phyloP scores from a whole-genome alignment of 2,888 invertebrate genomes.

The Congeria kusceri region DNA sequence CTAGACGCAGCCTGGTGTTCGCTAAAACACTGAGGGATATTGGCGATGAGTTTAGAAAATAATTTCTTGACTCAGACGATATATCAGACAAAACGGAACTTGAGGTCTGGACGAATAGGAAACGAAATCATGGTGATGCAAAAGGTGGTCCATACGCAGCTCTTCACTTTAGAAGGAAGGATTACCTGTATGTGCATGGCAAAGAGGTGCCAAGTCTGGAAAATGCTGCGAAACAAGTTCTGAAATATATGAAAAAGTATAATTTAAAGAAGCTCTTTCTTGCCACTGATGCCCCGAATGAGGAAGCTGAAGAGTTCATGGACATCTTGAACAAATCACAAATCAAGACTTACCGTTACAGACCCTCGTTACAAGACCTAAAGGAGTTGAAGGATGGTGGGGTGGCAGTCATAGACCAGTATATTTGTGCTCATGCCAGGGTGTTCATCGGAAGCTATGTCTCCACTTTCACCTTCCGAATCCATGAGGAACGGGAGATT shows the following conservation, averaged over 20 bases:
- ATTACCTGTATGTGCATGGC: constrained; percentile 92
- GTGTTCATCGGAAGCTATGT: constrained; percentile 96
- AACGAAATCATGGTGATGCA: constrained; percentile 83
- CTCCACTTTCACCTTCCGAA: constrained; percentile 98
- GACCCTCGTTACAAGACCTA: constrained; percentile 74
- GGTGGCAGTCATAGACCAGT: constrained; percentile 96
- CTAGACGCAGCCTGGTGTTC: constrained; percentile 94
- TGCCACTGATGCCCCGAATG: constrained; percentile 92
- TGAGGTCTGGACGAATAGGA: constrained; percentile 88
- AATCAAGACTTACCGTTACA: constrained; percentile 70
- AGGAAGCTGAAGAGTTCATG: constrained; percentile 86
- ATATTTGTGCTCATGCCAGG: constrained; percentile 95
- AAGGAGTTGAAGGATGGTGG: constrained; percentile 91
- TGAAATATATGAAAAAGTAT: constrained; percentile 87
- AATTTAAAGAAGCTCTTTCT: constrained; percentile 90
- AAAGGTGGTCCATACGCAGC: constrained; percentile 90
- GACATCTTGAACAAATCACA: constrained; percentile 83
- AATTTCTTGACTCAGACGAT: constrained; percentile 89
- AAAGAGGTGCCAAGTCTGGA: constrained; percentile 92
- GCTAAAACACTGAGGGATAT: constrained; percentile 89
- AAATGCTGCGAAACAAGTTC: constrained; percentile 91
- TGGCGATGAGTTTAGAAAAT: constrained; percentile 89
- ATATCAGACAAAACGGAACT: constrained; percentile 88
- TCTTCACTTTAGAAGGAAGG: constrained; percentile 94
- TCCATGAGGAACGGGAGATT: constrained; percentile 98